These are phyloP conservation scores for Siphamia tubifer DNA, from an alignment of 2,113 vertebrate species.

Conservation along the genomic window DNA sequence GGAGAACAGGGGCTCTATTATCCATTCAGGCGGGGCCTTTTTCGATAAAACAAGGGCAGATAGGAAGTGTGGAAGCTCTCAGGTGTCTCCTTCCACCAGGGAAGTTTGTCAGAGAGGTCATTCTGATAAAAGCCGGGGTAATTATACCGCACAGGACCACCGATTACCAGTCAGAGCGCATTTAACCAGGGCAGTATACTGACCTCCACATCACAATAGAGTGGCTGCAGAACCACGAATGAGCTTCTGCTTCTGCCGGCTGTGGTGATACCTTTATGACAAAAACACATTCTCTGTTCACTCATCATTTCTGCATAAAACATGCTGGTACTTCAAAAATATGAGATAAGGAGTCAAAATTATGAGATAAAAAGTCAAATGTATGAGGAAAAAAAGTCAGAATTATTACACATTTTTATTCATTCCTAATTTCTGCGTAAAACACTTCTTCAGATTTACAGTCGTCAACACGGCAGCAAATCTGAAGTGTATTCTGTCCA, in stretches of 20 bases:
- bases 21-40: conserved; percentile 68
- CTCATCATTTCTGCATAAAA: too few species aligned
- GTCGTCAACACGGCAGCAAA: background rate
- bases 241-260: background rate
- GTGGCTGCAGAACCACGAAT: conserved; percentile 10
- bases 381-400: too few species aligned
- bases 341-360: too few species aligned
- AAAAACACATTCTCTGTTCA: too few species aligned
- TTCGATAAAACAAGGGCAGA: conserved; percentile 72
- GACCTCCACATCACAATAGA: conserved; percentile 50
- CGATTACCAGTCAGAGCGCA: conserved; percentile 62
- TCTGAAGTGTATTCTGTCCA: too few species aligned
- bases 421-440: too few species aligned
- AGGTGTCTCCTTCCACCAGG: conserved; percentile 67
- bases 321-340: too few species aligned
- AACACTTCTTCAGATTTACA: too few species aligned
- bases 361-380: too few species aligned
- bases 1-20: conserved; percentile 81
- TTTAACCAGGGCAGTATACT: conserved; percentile 44
- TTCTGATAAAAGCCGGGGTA: conserved; percentile 66
- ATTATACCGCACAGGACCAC: conserved; percentile 62
- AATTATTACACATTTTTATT: too few species aligned
- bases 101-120: conserved; percentile 68
- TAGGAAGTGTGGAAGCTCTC: conserved; percentile 71
- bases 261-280: too few species aligned